phyloP scores from a whole-genome alignment of 1,140 invertebrate genomes.

The Eulimnadia texana region DNA sequence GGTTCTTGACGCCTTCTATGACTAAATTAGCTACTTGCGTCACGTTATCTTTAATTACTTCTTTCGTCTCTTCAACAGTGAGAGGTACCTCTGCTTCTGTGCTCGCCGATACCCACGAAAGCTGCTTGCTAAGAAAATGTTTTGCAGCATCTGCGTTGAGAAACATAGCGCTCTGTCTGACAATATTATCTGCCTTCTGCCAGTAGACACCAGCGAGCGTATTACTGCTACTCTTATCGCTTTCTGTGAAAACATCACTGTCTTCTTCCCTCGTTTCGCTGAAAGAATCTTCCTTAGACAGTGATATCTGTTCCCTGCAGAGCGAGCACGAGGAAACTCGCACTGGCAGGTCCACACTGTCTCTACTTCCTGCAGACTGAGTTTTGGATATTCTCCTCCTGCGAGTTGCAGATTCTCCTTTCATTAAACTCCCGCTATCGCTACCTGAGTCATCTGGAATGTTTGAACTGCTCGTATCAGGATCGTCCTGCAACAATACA shows the following conservation, averaged over 20 bases:
- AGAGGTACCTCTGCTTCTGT: slow-evolving; percentile 12
- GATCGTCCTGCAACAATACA: slow-evolving; percentile 44
- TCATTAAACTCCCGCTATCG: background rate
- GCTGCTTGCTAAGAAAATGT: slow-evolving; percentile 50
- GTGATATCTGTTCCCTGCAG: slow-evolving; percentile 33
- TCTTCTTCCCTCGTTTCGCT: background rate
- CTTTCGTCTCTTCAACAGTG: slow-evolving; percentile 18
- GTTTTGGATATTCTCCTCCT: background rate
- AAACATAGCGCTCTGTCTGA: slow-evolving; percentile 31
- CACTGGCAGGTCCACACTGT: slow-evolving; percentile 37
- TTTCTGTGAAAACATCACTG: background rate
- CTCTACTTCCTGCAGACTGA: slow-evolving; percentile 31
- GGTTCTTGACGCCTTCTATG: slow-evolving; percentile 54
- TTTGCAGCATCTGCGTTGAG: slow-evolving; percentile 52
- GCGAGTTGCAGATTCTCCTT: background rate
- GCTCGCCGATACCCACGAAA: slow-evolving; percentile 43
- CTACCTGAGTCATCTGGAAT: background rate
- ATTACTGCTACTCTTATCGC: background rate
- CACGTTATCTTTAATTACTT: slow-evolving; percentile 23
- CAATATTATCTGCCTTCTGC: slow-evolving; percentile 10
- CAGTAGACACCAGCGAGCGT: background rate
- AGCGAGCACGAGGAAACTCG: slow-evolving; percentile 46
- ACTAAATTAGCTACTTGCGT: slow-evolving; percentile 54
- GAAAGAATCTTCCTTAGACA: slow-evolving; percentile 23
- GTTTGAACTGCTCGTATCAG: slow-evolving; percentile 28